Evolutionary conservation across 2,113 vertebrate species (phyloP), one percentile per base, ranked within the genome.

Genomic region (Phasianus colchicus): DNA sequence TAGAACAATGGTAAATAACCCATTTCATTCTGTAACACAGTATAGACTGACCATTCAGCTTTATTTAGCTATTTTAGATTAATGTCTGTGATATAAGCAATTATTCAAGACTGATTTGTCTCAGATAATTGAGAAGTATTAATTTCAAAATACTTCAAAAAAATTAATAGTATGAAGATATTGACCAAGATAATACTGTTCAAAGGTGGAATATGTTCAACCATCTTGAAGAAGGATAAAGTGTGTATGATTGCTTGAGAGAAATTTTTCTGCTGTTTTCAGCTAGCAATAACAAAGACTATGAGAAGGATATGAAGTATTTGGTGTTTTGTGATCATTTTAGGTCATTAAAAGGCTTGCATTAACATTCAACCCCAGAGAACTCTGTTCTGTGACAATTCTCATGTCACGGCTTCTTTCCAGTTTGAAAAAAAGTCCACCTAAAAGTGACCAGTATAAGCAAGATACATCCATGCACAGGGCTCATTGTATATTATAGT

Each of bases 221-320:
- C 5, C n/a, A 29, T 52, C 30, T 85, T 79, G 16, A 79, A 57
- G 88, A 89, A 81, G 19, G 21, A n/a, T 54, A 83, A 87, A 47
- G 16, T 4, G 20, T 36, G 32, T 5, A 38, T 0, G 0, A 78
- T 43, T 10, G n/a, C 9, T 70, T 55, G 32, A 14, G 30, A 76
- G 38, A 86, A 76, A 73, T 66, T 36, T 63, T 83, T 10, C 24
- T 63, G 24, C 5, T 70, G 4, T 48, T 89, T 79, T 91, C n/a
- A 88, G 25, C 6, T 57, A 72, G 15, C 19, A 50, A 8, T 55
- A 78, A 17, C 2, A 65, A n/a, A 64, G 7, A 20, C 47, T 7
- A 92, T 6, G 22, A 91, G 20, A 4, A 76, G 43, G 38, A 25
- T 50, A n/a, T 38, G 5, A 85, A 66, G 6, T 38, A n/a, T 73